A percentile compares a stretch with the other conserved stretches of the same genome.
phyloP scores from a whole-genome alignment of 2,113 vertebrate species.

The Abramis brama region DNA sequence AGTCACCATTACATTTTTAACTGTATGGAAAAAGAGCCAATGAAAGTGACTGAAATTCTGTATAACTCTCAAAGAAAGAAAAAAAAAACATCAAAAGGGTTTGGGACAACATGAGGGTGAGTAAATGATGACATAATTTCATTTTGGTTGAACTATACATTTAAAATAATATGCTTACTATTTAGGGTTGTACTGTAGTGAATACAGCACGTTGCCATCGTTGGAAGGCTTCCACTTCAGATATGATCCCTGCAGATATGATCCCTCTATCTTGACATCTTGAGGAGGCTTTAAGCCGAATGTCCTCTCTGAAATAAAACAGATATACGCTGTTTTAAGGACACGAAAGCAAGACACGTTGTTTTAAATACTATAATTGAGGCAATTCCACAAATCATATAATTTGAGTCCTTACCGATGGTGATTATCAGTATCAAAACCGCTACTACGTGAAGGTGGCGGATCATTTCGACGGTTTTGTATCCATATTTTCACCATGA shows the following conservation, averaged over 20 bases:
- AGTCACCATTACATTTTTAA: background rate
- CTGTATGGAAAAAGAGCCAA: background rate
- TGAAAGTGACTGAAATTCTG: background rate
- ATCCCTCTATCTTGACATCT: background rate
- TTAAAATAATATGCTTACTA: constrained; percentile 25
- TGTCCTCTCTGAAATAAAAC: background rate
- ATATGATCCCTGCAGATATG: background rate
- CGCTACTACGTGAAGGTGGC: background rate
- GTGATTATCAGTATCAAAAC: background rate
- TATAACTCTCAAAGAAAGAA: background rate
- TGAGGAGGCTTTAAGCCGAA: background rate
- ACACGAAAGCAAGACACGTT: background rate
- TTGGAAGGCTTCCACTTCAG: constrained; percentile 14
- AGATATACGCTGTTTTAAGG: background rate
- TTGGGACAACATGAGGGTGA: background rate
- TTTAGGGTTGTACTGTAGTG: constrained; percentile 12
- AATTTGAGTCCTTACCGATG: background rate
- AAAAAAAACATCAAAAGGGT: background rate
- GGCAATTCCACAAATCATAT: background rate
- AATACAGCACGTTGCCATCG: background rate
- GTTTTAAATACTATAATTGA: background rate
- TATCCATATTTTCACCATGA: background rate
- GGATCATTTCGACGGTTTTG: background rate
- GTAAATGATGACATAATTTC: background rate
- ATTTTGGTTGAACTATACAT: background rate